Evolutionary conservation across 1,140 invertebrate genomes (phyloP).

Genomic region (Manduca sexta): DNA sequence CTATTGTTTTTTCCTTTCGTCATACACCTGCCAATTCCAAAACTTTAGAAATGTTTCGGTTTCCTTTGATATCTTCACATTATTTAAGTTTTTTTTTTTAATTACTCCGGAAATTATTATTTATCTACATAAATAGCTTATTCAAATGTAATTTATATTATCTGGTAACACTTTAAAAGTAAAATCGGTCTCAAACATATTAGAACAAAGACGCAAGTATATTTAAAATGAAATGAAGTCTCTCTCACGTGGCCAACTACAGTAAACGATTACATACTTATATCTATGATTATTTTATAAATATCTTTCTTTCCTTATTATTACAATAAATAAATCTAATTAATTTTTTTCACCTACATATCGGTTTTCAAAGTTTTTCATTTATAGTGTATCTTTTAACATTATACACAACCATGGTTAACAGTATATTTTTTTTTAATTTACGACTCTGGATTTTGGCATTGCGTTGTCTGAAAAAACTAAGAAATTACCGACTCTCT

Average conservation of each 20-base stretch:
- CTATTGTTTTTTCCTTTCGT: too few relatives aligned
- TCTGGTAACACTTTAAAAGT: too few relatives aligned
- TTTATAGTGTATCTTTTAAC: conserved; percentile 15
- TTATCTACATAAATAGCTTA: too few relatives aligned
- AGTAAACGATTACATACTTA: conserved; percentile 14
- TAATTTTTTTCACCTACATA: conserved; percentile 8
- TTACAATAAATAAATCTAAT: conserved; percentile 22
- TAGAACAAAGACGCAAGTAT: neutral
- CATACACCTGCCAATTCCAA: too few relatives aligned
- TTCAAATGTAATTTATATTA: too few relatives aligned
- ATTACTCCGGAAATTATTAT: too few relatives aligned
- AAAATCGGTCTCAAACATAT: too few relatives aligned
- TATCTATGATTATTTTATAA: conserved; percentile 13
- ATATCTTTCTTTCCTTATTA: conserved; percentile 19
- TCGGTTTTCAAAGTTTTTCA: conserved; percentile 10
- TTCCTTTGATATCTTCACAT: too few relatives aligned
- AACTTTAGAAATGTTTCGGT: too few relatives aligned
- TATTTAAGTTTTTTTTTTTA: too few relatives aligned
- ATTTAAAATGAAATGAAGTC: conserved; percentile 1
- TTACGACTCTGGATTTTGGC: conserved; percentile 15
- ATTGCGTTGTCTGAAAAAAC: conserved; percentile 10
- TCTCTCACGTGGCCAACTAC: conserved; percentile 4
- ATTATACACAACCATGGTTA: conserved; percentile 22
- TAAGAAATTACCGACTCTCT: conserved; percentile 2
- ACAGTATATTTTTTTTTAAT: conserved; percentile 16